These are phyloP conservation scores for Hydrocynus forskahlii DNA, from an alignment of 2,797 vertebrate species.

Conservation along the genomic window DNA sequence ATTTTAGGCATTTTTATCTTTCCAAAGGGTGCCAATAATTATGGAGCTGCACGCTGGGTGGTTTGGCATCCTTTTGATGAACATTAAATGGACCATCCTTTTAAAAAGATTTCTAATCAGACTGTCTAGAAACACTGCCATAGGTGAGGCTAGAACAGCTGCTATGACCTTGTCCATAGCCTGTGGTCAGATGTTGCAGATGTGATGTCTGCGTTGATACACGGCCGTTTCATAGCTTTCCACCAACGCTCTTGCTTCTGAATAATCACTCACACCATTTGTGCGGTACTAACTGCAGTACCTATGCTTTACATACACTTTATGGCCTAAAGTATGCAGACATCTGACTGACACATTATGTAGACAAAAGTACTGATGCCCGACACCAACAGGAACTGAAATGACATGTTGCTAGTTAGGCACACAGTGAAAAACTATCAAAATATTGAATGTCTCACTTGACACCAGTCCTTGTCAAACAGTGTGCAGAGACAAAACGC, in stretches of 20 bases:
- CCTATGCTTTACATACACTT: not conserved
- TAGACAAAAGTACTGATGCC: too few species aligned
- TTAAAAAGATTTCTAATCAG: slow-evolving; percentile 3
- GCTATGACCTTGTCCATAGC: slow-evolving; percentile 22
- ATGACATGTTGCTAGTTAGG: too few species aligned
- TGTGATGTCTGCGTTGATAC: slow-evolving; percentile 1
- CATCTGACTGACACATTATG: too few species aligned
- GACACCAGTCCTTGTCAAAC: too few species aligned
- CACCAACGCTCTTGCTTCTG: slow-evolving; percentile 8
- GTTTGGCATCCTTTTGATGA: not conserved
- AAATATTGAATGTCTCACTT: too few species aligned
- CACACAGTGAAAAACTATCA: too few species aligned
- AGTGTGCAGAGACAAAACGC: too few species aligned
- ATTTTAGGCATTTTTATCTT: too few species aligned
- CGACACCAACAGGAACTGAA: too few species aligned
- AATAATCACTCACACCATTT: slow-evolving; percentile 10
- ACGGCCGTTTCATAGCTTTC: not conserved
- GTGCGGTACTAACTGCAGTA: not conserved
- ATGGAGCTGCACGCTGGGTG: not conserved
- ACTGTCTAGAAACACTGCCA: not conserved
- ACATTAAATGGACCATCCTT: not conserved
- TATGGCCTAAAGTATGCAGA: too few species aligned
- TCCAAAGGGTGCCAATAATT: too few species aligned
- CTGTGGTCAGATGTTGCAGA: slow-evolving; percentile 13
- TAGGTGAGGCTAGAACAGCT: slow-evolving; percentile 14